A percentile compares a stretch with the other conserved stretches of the same genome.
phyloP scores from a whole-genome alignment of 2,797 vertebrate species.

The Melanotaenia parkinsoni region DNA sequence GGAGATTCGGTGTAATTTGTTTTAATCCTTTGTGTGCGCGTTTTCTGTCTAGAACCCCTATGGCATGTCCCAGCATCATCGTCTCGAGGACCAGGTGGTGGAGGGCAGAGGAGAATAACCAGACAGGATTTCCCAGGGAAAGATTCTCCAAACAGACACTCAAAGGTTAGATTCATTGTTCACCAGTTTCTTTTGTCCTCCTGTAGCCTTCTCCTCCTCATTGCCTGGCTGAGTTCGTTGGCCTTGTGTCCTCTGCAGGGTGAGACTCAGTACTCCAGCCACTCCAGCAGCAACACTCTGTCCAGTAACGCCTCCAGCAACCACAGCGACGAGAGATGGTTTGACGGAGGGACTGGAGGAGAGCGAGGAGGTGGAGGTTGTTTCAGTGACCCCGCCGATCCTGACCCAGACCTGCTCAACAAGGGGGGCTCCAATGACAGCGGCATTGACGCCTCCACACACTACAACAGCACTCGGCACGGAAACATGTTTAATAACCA shows the following conservation, averaged over 20 bases:
- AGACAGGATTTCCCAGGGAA: slow-evolving; percentile 87
- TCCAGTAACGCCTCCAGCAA: slow-evolving; percentile 94
- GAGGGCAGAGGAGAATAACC: slow-evolving; percentile 80
- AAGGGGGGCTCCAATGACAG: slow-evolving; percentile 92
- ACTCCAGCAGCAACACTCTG: slow-evolving; percentile 95
- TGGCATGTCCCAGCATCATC: slow-evolving; percentile 88
- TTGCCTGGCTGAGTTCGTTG: neutral
- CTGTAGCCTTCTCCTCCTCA: neutral
- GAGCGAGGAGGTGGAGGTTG: slow-evolving; percentile 62
- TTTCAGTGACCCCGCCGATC: slow-evolving; percentile 78
- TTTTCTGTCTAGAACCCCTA: slow-evolving; percentile 85
- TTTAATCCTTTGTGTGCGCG: slow-evolving; percentile 62
- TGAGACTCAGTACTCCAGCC: slow-evolving; percentile 91
- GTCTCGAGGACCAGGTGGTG: slow-evolving; percentile 77
- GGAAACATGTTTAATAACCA: slow-evolving; percentile 74
- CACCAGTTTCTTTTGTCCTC: neutral
- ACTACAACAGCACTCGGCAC: slow-evolving; percentile 79
- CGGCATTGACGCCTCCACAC: slow-evolving; percentile 88
- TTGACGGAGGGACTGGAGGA: slow-evolving; percentile 77
- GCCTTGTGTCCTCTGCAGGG: slow-evolving; percentile 75
- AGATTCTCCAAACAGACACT: slow-evolving; percentile 90
- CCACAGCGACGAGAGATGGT: slow-evolving; percentile 95
- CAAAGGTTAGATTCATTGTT: slow-evolving; percentile 83
- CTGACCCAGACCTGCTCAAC: slow-evolving; percentile 84
- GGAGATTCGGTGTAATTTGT: slow-evolving; percentile 63